Evolutionary conservation across 2,113 vertebrate genomes (phyloP).

Genomic region (Megaleporinus macrocephalus): DNA sequence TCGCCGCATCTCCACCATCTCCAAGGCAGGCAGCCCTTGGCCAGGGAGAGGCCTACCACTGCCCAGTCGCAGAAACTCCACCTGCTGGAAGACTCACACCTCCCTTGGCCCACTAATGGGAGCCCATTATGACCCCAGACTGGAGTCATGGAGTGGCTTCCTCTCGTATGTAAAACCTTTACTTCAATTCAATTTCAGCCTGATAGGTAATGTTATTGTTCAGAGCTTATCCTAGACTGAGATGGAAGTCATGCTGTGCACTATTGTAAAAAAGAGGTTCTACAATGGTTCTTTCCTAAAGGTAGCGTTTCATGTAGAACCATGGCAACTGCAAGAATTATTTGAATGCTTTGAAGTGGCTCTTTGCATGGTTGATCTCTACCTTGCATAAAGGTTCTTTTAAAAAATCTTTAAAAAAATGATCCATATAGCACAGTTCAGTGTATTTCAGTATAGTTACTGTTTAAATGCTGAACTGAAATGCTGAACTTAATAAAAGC

Average conservation of each 20-base stretch:
- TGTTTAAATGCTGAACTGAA: too few relatives aligned
- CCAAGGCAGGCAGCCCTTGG: slow-evolving; percentile 69
- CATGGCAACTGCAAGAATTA: too few relatives aligned
- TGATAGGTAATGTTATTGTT: not conserved
- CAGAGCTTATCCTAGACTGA: not conserved
- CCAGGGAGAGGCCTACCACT: slow-evolving; percentile 61
- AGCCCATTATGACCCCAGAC: slow-evolving; percentile 57
- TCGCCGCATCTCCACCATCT: slow-evolving; percentile 66
- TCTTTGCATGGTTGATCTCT: too few relatives aligned
- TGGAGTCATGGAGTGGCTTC: slow-evolving; percentile 79
- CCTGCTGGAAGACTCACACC: slow-evolving; percentile 62
- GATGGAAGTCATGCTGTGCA: not conserved
- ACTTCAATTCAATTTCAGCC: slow-evolving; percentile 13
- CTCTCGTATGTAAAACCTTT: slow-evolving; percentile 83
- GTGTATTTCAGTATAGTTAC: too few relatives aligned
- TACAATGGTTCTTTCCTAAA: too few relatives aligned
- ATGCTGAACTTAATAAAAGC: too few relatives aligned
- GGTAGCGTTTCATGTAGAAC: too few relatives aligned
- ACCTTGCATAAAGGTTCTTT: too few relatives aligned
- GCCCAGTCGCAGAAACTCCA: slow-evolving; percentile 50
- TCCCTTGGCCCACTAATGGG: slow-evolving; percentile 58
- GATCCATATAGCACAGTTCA: too few relatives aligned
- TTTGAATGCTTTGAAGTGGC: too few relatives aligned
- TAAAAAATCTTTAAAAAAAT: too few relatives aligned
- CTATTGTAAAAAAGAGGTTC: too few relatives aligned